Percentiles rank a stretch among this genome's conserved stretches.
Conservation (phyloP, 2,113 vertebrate genomes). For the Sylvilagus bachmani region DNA sequence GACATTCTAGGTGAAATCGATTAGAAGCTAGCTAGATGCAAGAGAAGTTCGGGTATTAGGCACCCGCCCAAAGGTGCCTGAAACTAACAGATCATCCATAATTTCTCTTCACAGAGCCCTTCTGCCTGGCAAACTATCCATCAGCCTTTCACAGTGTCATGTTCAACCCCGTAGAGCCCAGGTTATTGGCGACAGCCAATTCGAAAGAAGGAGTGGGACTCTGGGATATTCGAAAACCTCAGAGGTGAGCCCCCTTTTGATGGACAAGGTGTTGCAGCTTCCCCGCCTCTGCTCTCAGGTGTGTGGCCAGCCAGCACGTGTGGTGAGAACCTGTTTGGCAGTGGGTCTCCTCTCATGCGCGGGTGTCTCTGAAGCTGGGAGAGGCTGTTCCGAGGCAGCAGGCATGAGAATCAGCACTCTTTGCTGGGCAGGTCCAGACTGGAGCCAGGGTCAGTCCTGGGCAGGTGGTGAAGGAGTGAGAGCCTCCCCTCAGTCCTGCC, state of each 20-base stretch:
- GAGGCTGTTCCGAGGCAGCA: background rate
- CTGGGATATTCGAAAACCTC: conserved; percentile 99
- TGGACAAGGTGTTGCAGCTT: conserved; percentile 29
- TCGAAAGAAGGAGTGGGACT: conserved; percentile 99
- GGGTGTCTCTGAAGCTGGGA: conserved; percentile 1
- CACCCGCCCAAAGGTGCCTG: background rate
- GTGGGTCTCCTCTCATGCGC: background rate
- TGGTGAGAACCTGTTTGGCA: conserved; percentile 3
- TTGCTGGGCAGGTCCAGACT: conserved; percentile 19
- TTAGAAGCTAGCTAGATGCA: background rate
- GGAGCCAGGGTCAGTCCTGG: background rate
- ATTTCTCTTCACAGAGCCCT: conserved; percentile 93
- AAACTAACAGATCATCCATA: background rate
- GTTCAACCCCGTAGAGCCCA: conserved; percentile 98
- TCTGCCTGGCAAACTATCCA: conserved; percentile 98
- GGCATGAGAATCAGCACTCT: background rate
- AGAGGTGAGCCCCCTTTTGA: conserved; percentile 90
- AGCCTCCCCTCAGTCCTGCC: background rate
- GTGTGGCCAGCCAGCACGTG: background rate
- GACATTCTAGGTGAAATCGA: conserved; percentile 17
- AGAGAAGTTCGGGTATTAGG: conserved; percentile 26
- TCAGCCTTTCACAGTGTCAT: conserved; percentile 99
- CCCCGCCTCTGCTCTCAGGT: conserved; percentile 38
- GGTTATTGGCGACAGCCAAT: conserved; percentile 98
- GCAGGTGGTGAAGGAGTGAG: background rate